These are phyloP conservation scores for Anas bernieri DNA, from an alignment of 2,797 vertebrate species.

Conservation along the genomic window DNA sequence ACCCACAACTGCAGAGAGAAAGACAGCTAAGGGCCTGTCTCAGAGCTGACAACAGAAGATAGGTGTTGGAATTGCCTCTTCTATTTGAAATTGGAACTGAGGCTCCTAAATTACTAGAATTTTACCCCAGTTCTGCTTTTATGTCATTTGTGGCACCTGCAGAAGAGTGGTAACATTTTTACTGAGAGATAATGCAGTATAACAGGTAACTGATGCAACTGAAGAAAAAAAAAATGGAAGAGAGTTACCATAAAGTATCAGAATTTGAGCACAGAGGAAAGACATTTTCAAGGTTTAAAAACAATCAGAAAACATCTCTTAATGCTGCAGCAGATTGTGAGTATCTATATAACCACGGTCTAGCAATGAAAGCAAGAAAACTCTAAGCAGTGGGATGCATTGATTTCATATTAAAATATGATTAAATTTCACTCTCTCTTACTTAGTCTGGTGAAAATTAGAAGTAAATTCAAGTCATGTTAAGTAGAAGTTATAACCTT, in stretches of 20 bases:
- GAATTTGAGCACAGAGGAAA: background rate
- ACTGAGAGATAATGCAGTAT: background rate
- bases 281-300: background rate
- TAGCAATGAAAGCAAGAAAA: background rate
- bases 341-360: background rate
- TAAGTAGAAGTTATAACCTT: background rate
- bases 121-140: background rate
- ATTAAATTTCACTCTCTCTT: background rate
- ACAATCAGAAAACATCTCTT: background rate
- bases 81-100: background rate
- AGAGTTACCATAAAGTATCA: background rate
- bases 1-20: rapidly evolving
- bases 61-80: background rate
- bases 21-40: background rate
- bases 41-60: background rate
- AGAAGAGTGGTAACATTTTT: background rate
- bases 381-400: background rate
- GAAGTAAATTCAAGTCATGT: background rate
- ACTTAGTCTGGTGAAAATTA: background rate
- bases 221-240: background rate
- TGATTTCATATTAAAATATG: background rate
- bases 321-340: background rate
- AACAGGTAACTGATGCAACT: background rate
- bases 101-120: background rate
- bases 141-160: background rate